Evolutionary conservation across 2,888 invertebrate species (phyloP).

Genomic region (Pasiphila rectangulata): DNA sequence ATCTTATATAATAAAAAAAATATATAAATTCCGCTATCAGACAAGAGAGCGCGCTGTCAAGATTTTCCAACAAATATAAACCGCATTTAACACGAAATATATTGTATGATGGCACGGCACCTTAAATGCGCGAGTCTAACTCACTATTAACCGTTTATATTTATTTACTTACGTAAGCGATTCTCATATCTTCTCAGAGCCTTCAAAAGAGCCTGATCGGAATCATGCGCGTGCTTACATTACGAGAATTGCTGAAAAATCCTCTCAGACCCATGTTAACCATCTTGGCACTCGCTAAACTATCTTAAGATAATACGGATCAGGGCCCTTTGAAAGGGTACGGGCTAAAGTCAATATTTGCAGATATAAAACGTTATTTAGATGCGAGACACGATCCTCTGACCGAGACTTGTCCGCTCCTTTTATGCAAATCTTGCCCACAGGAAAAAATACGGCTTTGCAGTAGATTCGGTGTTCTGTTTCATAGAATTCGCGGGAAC

Average conservation of each 20-base stretch:
- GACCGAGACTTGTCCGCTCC: constrained; percentile 57
- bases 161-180: no score
- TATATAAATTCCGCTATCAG: no score
- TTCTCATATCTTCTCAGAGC: neutral
- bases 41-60: no score
- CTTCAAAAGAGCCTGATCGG: constrained; percentile 14
- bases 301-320: constrained; percentile 71
- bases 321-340: constrained; percentile 68
- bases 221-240: constrained; percentile 31
- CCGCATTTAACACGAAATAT: no score
- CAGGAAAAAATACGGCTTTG: neutral
- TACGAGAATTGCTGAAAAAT: constrained; percentile 44
- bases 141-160: no score
- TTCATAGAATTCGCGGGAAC: neutral
- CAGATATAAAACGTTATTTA: constrained; percentile 78
- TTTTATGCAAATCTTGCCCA: constrained; percentile 42
- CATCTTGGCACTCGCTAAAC: constrained; percentile 65
- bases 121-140: no score
- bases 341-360: constrained; percentile 76
- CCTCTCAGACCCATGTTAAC: constrained; percentile 50
- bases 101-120: no score
- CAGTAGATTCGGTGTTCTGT: neutral
- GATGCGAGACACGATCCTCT: constrained; percentile 75
- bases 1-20: no score
- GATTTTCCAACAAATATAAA: no score